phyloP scores from a whole-genome alignment of 1,140 invertebrate species.

The Palaemon carinicauda region DNA sequence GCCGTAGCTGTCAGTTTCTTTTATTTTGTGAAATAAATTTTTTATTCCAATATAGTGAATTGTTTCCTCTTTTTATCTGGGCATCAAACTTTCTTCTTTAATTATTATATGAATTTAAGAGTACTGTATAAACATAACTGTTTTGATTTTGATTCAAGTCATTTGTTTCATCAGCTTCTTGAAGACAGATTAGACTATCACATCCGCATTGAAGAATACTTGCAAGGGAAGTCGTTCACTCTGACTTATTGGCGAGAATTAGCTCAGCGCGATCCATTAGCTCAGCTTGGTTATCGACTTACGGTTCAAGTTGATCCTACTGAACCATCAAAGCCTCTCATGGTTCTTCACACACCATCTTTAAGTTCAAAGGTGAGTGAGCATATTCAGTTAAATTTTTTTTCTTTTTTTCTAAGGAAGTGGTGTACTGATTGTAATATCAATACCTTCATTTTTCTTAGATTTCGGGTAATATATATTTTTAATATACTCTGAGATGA shows the following conservation, averaged over 20 bases:
- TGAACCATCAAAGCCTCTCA: constrained; percentile 81
- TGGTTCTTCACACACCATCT: constrained; percentile 87
- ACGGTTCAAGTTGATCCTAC: constrained; percentile 87
- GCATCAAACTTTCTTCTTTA: no score
- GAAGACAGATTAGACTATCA: constrained; percentile 86
- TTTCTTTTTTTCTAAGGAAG: no score
- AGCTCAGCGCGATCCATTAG: constrained; percentile 76
- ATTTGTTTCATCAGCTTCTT: constrained; percentile 32
- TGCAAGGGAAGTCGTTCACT: constrained; percentile 84
- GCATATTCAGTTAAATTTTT: no score
- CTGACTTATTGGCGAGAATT: constrained; percentile 91
- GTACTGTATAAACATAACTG: neutral
- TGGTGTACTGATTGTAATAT: no score
- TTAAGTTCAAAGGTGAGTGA: constrained; percentile 74
- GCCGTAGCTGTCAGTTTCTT: no score
- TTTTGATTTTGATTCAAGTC: neutral
- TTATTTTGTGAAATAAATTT: no score
- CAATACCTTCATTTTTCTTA: no score
- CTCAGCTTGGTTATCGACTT: constrained; percentile 85
- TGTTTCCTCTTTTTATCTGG: no score
- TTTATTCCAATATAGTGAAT: no score
- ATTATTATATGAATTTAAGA: no score
- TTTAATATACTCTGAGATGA: no score
- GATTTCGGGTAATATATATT: no score
- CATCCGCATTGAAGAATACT: constrained; percentile 92